A percentile compares a stretch with the other conserved stretches of the same genome.
Conservation (phyloP, 2,888 invertebrate species). For the Orchesellides sinensis region DNA sequence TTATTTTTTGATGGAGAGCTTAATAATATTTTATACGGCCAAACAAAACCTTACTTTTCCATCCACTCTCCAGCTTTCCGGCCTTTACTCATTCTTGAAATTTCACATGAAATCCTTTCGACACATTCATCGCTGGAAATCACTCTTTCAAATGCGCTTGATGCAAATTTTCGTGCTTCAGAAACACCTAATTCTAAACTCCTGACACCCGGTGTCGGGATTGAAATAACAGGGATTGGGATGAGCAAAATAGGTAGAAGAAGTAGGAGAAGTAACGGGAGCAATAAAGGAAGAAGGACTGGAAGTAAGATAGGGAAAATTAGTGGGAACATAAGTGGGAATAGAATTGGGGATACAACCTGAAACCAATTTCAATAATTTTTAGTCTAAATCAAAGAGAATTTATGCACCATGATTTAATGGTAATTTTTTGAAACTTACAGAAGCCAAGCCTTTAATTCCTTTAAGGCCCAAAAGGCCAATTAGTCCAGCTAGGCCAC, state of each 20-base stretch:
- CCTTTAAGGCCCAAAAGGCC: slow-evolving; percentile 64
- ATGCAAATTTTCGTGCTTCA: slow-evolving; percentile 37
- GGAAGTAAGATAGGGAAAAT: slow-evolving; percentile 51
- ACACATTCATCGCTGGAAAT: slow-evolving; percentile 62
- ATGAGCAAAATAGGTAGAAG: slow-evolving; percentile 30
- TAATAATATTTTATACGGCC: not conserved
- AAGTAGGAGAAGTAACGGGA: slow-evolving; percentile 37
- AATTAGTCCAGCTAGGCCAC: slow-evolving; percentile 51
- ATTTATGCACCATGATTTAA: not conserved
- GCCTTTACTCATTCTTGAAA: slow-evolving; percentile 45
- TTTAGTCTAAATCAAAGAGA: not conserved
- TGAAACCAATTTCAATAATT: not conserved
- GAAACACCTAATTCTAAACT: slow-evolving; percentile 1
- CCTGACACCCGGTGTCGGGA: slow-evolving; percentile 11
- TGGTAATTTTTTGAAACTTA: too few relatives aligned
- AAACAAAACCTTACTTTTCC: slow-evolving; percentile 55
- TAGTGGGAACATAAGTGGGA: slow-evolving; percentile 45
- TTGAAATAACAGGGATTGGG: slow-evolving; percentile 54
- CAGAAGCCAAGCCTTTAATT: slow-evolving; percentile 50
- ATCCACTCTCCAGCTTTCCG: slow-evolving; percentile 53
- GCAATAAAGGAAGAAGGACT: slow-evolving; percentile 19
- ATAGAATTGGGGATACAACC: slow-evolving; percentile 29
- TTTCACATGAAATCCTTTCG: slow-evolving; percentile 65
- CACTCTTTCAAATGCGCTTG: slow-evolving; percentile 29
- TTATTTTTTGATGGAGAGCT: not conserved